Percentiles rank a stretch among this genome's conserved stretches.
These are phyloP conservation scores for Aphelenchoides fujianensis DNA, from an alignment of 1,140 invertebrate genomes.

Conservation along the genomic window DNA sequence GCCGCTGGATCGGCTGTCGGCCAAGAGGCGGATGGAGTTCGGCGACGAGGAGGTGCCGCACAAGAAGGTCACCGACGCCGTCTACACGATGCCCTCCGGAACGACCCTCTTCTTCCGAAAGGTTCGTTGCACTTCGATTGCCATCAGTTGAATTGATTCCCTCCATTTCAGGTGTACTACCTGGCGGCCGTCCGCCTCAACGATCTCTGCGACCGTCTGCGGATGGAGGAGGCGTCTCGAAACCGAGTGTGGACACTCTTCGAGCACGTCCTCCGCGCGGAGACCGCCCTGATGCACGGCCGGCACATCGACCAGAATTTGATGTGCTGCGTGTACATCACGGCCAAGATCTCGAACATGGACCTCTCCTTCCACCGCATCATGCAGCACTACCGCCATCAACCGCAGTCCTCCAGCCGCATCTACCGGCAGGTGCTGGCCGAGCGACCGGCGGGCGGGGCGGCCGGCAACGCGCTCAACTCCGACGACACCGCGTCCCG, in stretches of 20 bases:
- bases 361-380: conserved; percentile 53
- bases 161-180: conserved; percentile 85
- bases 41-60: conserved; percentile 4
- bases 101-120: conserved; percentile 65
- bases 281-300: conserved; percentile 80
- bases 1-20: conserved; percentile 24
- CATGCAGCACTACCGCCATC: conserved; percentile 55
- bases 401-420: conserved; percentile 48
- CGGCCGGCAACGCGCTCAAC: conserved; percentile 6
- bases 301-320: conserved; percentile 93
- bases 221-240: conserved; percentile 41
- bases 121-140: conserved; percentile 32
- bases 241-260: conserved; percentile 78
- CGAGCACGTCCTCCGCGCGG: conserved; percentile 80
- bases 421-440: conserved; percentile 52
- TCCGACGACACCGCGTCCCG: conserved; percentile 49
- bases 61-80: conserved; percentile 51
- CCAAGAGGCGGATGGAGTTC: conserved; percentile 38
- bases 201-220: conserved; percentile 79
- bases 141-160: conserved; percentile 16
- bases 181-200: conserved; percentile 82
- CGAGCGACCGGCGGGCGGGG: conserved; percentile 14
- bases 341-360: conserved; percentile 73
- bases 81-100: conserved; percentile 49
- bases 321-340: conserved; percentile 96